phyloP scores from a whole-genome alignment of 1,140 invertebrate species.

The Chymomyza costata region DNA sequence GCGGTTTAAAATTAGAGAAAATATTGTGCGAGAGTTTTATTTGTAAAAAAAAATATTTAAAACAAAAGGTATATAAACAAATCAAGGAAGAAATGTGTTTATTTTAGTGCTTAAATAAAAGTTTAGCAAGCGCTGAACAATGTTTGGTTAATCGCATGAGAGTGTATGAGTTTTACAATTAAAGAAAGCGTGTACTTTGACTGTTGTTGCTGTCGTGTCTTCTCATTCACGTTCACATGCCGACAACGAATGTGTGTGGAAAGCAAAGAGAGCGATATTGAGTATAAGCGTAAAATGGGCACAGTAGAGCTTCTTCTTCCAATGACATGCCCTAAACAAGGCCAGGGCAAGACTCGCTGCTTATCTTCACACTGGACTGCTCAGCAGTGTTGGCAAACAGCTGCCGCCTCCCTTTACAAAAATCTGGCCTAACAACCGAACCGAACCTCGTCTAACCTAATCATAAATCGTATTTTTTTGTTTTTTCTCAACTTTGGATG shows the following conservation, averaged over 20 bases:
- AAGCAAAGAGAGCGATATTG: conserved; percentile 4
- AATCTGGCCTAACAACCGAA: too few relatives aligned
- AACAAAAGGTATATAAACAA: conserved; percentile 34
- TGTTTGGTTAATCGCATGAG: too few relatives aligned
- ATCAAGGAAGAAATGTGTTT: conserved; percentile 11
- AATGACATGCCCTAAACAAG: too few relatives aligned
- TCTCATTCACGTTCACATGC: conserved; percentile 65
- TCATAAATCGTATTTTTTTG: conserved; percentile 8
- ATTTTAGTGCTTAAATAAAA: too few relatives aligned
- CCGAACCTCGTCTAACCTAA: conserved; percentile 13
- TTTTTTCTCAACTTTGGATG: conserved; percentile 15
- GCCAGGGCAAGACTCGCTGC: too few relatives aligned
- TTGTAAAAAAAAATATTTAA: conserved; percentile 14
- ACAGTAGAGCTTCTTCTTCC: too few relatives aligned
- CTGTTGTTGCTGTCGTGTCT: conserved; percentile 51
- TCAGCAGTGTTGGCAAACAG: too few relatives aligned
- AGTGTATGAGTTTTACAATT: too few relatives aligned
- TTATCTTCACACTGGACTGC: too few relatives aligned
- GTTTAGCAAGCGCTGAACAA: too few relatives aligned
- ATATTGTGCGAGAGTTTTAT: background rate
- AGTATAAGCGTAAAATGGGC: conserved; percentile 11
- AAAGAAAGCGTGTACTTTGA: conserved; percentile 70
- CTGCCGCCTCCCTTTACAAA: too few relatives aligned
- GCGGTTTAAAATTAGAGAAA: background rate
- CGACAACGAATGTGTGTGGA: conserved; percentile 27